These are phyloP conservation scores for Nasalis larvatus DNA, from an alignment of 2,113 vertebrate genomes.

Conservation along the genomic window DNA sequence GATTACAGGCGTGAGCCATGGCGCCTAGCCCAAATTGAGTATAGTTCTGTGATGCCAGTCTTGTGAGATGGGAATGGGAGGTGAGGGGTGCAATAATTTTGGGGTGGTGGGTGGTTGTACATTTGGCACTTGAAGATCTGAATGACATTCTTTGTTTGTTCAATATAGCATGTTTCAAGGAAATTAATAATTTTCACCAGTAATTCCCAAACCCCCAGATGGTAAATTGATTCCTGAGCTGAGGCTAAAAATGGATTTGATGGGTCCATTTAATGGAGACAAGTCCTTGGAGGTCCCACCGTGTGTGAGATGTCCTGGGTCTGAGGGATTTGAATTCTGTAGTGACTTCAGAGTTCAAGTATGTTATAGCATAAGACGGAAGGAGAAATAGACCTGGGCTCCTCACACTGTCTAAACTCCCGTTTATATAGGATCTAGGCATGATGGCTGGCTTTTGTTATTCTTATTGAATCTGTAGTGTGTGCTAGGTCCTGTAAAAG, in stretches of 20 bases:
- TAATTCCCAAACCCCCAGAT: background rate
- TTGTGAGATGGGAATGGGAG: background rate
- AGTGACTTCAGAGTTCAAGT: background rate
- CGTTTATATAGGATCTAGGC: background rate
- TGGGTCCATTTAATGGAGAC: background rate
- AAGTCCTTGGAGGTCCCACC: background rate
- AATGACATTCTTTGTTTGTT: slow-evolving; percentile 9
- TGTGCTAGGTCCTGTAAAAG: background rate
- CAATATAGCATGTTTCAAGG: background rate
- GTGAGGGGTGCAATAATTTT: background rate
- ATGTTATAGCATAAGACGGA: background rate
- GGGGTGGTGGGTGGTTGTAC: background rate
- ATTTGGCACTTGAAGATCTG: background rate
- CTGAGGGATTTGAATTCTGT: background rate
- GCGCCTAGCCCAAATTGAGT: background rate
- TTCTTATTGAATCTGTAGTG: background rate
- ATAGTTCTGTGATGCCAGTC: background rate
- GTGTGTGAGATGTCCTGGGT: background rate
- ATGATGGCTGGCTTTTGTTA: background rate
- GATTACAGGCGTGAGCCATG: background rate
- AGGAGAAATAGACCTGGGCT: background rate
- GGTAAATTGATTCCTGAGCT: background rate
- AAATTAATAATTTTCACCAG: slow-evolving; percentile 22
- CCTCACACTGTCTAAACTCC: background rate
- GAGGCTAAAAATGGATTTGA: background rate